phyloP scores from a whole-genome alignment of 2,888 invertebrate genomes.

The Himalopsyche japonica region DNA sequence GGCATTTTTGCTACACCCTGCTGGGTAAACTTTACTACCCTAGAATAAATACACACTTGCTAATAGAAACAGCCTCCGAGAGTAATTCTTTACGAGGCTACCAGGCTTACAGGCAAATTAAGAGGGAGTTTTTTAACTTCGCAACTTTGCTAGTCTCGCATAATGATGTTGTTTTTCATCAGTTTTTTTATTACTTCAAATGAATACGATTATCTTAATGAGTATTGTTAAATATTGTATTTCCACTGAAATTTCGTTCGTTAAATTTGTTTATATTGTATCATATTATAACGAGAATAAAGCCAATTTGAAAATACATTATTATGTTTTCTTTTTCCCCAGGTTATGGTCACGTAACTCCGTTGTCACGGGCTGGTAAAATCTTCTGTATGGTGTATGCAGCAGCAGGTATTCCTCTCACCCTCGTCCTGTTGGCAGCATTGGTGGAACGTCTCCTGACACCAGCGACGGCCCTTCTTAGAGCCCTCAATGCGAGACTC shows the following conservation, averaged over 20 bases:
- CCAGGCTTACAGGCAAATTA: neutral
- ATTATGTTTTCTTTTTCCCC: conserved; percentile 39
- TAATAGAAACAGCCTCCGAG: neutral
- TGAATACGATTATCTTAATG: neutral
- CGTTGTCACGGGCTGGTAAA: conserved; percentile 83
- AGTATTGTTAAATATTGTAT: neutral
- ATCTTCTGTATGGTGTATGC: conserved; percentile 88
- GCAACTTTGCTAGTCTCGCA: neutral
- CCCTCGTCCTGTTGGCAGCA: conserved; percentile 80
- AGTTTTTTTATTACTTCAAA: neutral
- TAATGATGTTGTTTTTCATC: neutral
- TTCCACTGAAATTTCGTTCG: neutral
- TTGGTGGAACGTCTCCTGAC: conserved; percentile 79
- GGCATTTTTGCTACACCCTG: neutral
- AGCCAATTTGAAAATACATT: neutral
- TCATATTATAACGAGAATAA: too few species aligned
- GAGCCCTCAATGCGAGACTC: conserved; percentile 68
- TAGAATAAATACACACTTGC: neutral
- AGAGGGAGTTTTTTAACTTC: neutral
- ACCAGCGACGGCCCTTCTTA: conserved; percentile 72
- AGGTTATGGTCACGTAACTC: conserved; percentile 91
- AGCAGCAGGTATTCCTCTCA: conserved; percentile 82
- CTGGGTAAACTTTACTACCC: neutral
- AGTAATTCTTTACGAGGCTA: neutral
- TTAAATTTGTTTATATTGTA: too few species aligned